These are phyloP conservation scores for Eurystomus gularis DNA, from an alignment of 2,113 vertebrate genomes.

Conservation along the genomic window DNA sequence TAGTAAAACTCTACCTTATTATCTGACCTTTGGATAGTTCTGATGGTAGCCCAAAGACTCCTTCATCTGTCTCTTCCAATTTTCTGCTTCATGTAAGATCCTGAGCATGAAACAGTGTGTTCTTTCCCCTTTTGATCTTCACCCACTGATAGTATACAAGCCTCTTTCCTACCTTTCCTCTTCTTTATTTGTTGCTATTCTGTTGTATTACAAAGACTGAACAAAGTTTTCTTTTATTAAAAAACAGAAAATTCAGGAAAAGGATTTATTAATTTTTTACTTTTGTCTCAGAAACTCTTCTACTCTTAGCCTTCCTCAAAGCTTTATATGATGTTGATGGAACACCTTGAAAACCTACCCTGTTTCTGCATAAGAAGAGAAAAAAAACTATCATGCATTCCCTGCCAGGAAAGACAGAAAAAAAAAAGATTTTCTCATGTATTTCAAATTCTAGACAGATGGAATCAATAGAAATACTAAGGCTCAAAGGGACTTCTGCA, in stretches of 20 bases:
- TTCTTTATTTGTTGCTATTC: background rate
- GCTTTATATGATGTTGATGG: background rate
- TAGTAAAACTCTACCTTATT: background rate
- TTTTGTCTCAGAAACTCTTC: background rate
- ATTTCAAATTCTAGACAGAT: background rate
- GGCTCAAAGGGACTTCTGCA: background rate
- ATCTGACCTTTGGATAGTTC: background rate
- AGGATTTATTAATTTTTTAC: background rate
- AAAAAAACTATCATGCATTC: background rate
- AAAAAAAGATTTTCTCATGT: accelerated
- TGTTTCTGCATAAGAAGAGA: background rate
- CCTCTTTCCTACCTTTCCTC: background rate
- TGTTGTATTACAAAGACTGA: background rate
- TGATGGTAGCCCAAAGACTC: background rate
- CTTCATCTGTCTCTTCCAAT: background rate
- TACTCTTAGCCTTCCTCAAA: background rate
- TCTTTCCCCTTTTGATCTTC: slow-evolving; percentile 4
- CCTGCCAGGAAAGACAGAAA: background rate
- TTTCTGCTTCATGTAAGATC: background rate
- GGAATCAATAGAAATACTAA: background rate
- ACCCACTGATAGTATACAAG: background rate
- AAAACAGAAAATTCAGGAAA: background rate
- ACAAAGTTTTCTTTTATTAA: background rate
- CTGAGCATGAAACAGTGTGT: background rate
- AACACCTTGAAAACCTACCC: background rate